Evolutionary conservation across 2,888 invertebrate species (phyloP).

Genomic region (Podabrus alpinus): DNA sequence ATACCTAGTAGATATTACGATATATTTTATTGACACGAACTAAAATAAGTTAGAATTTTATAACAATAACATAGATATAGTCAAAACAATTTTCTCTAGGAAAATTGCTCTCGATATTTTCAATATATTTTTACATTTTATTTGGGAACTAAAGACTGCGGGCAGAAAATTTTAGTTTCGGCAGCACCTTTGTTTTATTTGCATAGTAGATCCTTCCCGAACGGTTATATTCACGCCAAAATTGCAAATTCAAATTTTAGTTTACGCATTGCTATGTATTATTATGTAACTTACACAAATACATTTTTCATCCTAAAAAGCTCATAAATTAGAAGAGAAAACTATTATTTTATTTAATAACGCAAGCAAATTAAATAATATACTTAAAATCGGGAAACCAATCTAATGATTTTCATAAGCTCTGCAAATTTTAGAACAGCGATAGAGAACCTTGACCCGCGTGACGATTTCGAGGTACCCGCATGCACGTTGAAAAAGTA

Average conservation of each 20-base stretch:
- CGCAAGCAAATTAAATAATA: too few species aligned
- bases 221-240: not conserved
- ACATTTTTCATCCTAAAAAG: too few species aligned
- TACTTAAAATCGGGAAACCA: too few species aligned
- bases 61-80: not conserved
- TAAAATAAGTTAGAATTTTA: not conserved
- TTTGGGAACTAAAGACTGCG: slow-evolving; percentile 10
- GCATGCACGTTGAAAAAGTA: too few species aligned
- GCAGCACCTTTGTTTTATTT: slow-evolving; percentile 10
- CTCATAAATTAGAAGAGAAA: too few species aligned
- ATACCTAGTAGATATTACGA: not conserved
- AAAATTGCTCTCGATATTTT: not conserved
- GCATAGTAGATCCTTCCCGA: slow-evolving; percentile 4
- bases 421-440: too few species aligned
- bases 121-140: slow-evolving; percentile 16
- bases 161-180: not conserved
- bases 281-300: too few species aligned
- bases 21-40: not conserved
- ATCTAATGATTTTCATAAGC: too few species aligned
- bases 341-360: too few species aligned
- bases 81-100: not conserved
- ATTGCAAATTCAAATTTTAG: not conserved
- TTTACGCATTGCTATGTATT: not conserved
- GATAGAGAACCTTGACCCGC: too few species aligned
- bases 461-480: too few species aligned